Base-by-base conservation (phyloP, 2,797 vertebrate genomes). In the Pelochelys cantorii region DNA sequence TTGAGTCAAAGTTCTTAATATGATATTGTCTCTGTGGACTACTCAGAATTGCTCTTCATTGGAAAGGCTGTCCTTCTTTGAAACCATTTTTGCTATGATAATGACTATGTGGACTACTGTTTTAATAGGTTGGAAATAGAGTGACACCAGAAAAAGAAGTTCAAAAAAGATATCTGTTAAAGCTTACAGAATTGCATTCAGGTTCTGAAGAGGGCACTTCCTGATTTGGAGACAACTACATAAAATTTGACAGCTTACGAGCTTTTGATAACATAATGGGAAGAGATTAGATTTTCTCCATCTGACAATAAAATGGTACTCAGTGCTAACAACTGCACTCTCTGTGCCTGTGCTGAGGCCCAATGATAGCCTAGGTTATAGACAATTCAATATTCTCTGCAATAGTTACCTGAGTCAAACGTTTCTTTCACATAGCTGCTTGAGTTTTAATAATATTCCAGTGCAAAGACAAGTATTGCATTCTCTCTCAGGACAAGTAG, bases 91-190 rank as follows among this genome's bases (percentile, higher is more conserved):
- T 93, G 62, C 57, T 83, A 84, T 57, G 48, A 42, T 65, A 92
- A 81, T 80, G 31, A 53, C 57, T 90, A 42, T 12, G 4, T 37
- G 57, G 37, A n/a, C 37, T 59, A 84, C 65, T 53, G 12, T 60
- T 93, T 83, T 74, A 95, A 65, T 68, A 93, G 53, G 74, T 3
- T 65, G 83, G 81, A 42, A 91, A 54, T 62, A 86, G 54, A 87
- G 55, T 27, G 95, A 82, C 55, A 84, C 20, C 17, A 52, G 12
- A 82, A 60, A 81, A 92, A 55, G 37, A 17, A 88, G 53, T 59
- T 92, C 53, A 84, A 55, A 83, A 75, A 3, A 86, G 75, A 31
- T 54, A 37, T 48, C 89, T 84, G 71, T 91, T 54, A 86, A 18
- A 92, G 7, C 18, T 84, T 56, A 92, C 81, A 84, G 42, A 60